Percentiles rank a stretch among this genome's conserved stretches.
Conservation (phyloP, 23 tunicate genomes). For the Halocynthia aurantium region DNA sequence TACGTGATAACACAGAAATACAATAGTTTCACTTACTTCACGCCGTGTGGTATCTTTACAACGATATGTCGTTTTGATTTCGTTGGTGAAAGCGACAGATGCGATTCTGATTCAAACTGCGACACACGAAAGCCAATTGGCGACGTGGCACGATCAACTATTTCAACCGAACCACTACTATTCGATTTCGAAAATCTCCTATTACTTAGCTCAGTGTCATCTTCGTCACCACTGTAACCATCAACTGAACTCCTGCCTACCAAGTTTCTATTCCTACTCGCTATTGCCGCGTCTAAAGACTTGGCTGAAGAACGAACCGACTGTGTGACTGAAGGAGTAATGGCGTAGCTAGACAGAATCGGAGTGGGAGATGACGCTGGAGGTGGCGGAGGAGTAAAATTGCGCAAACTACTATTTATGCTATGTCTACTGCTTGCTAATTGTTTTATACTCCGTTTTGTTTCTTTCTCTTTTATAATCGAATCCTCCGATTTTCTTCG, state of each 20-base stretch:
- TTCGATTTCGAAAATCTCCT: background rate
- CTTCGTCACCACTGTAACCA: no score
- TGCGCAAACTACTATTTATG: background rate
- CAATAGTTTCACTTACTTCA: background rate
- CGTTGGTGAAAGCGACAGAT: background rate
- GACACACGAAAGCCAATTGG: slow-evolving; percentile 19
- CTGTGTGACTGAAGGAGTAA: no score
- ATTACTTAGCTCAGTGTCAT: no score
- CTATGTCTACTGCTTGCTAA: background rate
- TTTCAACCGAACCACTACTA: no score
- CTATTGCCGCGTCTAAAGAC: no score
- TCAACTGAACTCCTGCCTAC: no score
- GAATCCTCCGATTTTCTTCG: background rate
- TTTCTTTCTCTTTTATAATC: background rate
- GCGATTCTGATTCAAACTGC: background rate
- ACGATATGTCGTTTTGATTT: slow-evolving; percentile 25
- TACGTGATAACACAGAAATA: no score
- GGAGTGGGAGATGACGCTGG: slow-evolving; percentile 7
- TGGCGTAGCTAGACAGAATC: no score
- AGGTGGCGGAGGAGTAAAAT: background rate
- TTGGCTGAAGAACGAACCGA: no score
- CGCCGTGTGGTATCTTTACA: slow-evolving; percentile 15
- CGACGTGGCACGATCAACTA: slow-evolving; percentile 16
- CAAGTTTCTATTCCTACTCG: no score
- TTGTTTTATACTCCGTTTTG: background rate